These are phyloP conservation scores for Oncorhynchus keta DNA, from an alignment of 2,113 vertebrate species.

Conservation along the genomic window DNA sequence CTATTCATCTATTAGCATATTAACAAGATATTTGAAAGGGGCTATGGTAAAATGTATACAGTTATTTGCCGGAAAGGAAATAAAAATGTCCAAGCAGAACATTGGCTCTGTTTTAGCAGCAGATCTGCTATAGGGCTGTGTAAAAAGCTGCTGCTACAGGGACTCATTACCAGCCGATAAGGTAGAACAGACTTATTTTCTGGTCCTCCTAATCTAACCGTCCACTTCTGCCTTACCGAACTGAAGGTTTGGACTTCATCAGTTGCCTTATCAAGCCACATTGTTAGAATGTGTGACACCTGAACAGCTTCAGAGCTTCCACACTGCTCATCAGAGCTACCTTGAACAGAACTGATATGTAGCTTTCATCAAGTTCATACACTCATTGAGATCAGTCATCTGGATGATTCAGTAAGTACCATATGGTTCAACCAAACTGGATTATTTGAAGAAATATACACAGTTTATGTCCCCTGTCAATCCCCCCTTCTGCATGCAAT, in stretches of 20 bases:
- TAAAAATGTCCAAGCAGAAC: slow-evolving; percentile 8
- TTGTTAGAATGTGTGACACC: not conserved
- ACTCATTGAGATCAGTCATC: not conserved
- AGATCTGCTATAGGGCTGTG: slow-evolving; percentile 19
- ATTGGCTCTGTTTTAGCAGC: slow-evolving; percentile 7
- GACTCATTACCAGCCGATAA: slow-evolving; percentile 28
- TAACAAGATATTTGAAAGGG: slow-evolving; percentile 28
- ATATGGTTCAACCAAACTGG: not conserved
- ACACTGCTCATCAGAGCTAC: not conserved
- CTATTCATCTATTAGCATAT: slow-evolving; percentile 29
- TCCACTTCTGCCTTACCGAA: not conserved
- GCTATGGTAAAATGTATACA: slow-evolving; percentile 13
- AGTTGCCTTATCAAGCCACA: not conserved
- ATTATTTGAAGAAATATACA: not conserved
- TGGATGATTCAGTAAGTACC: not conserved
- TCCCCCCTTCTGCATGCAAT: not conserved
- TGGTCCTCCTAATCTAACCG: not conserved
- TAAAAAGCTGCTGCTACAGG: not conserved
- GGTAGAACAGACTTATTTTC: not conserved
- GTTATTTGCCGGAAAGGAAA: slow-evolving; percentile 27
- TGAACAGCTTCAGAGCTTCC: not conserved
- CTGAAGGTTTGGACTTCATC: not conserved
- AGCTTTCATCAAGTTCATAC: not conserved
- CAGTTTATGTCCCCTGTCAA: not conserved
- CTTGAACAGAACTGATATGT: not conserved